Base-by-base conservation (phyloP, 1,140 invertebrate genomes). In the Arion vulgaris region DNA sequence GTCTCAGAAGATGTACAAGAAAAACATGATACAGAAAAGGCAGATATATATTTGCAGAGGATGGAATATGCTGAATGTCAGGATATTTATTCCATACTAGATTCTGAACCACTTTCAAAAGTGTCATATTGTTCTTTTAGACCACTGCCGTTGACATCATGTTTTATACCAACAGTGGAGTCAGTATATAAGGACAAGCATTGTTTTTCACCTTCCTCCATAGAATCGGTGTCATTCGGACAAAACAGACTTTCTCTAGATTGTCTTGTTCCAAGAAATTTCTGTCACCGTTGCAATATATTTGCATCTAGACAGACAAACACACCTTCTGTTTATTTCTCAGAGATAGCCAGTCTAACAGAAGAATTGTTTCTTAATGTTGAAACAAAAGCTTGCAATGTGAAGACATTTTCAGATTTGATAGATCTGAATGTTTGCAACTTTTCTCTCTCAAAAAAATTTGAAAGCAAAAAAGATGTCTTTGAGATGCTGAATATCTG, bases 221-320 rank as follows among this genome's bases (percentile, higher is more conserved):
- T 66, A 2, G 62, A 66, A 32, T 66, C 62, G 32, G n/a, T 34
- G 28, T 34, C 11, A 32, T 66, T 0, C 32, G n/a, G 28, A 34
- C n/a, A 66, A 66, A 66, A 66, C n/a, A 66, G 62, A 66, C 62
- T 66, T 2, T 66, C 62, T 66, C 62, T 32, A 28, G 62, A 66
- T 5, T 66, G n/a, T 1, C 62, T 17, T 9, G 28, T 32, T 9
- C 19, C 2, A 1, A 34, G 62, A 7, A 66, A 66, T 34, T 66
- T 28, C n/a, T 66, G 62, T 66, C 32, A 66, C 62, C 62, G 17
- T 2, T 28, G 62, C n/a, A 66, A 66, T 34, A 66, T 66, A 66
- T 2, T 32, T 66, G 62, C 62, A 23, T 66, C 62, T 34, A 28
- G 62, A 11, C 62, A 32, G 4, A 66, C 62, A 66, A 66, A 66